Evolutionary conservation across 1,140 invertebrate species (phyloP).

Genomic region (Neoseiulus cucumeris): DNA sequence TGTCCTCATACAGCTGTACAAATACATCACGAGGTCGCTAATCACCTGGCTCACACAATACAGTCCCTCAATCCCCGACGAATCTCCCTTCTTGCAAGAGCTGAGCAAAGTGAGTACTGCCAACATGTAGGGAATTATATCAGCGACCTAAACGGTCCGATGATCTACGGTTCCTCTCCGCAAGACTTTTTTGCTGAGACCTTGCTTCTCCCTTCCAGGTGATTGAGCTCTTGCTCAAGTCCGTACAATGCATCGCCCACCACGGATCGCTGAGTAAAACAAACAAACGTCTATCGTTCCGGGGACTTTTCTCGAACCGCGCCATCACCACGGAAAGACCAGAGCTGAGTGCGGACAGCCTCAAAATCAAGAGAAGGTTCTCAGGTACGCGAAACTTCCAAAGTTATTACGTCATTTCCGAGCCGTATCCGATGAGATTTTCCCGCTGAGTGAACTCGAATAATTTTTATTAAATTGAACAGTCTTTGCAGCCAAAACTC

Average conservation of each 20-base stretch:
- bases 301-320: neutral
- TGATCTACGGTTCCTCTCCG: too few relatives aligned
- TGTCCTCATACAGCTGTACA: constrained; percentile 8
- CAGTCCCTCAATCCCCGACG: neutral
- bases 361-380: neutral
- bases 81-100: neutral
- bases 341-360: neutral
- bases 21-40: neutral
- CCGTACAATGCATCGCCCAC: constrained; percentile 6
- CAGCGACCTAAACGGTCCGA: too few relatives aligned
- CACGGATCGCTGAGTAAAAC: constrained; percentile 1
- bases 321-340: neutral
- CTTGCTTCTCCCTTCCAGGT: neutral
- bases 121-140: neutral
- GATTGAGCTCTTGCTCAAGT: constrained; percentile 5
- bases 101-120: neutral
- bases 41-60: constrained; percentile 5
- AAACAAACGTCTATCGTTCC: neutral
- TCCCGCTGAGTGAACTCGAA: neutral
- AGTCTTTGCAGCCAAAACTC: neutral
- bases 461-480: neutral
- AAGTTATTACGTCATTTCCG: too few relatives aligned
- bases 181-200: too few relatives aligned
- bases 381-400: neutral
- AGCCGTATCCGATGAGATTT: neutral